phyloP scores from a whole-genome alignment of 2,113 vertebrate genomes.

The Monopterus albus region DNA sequence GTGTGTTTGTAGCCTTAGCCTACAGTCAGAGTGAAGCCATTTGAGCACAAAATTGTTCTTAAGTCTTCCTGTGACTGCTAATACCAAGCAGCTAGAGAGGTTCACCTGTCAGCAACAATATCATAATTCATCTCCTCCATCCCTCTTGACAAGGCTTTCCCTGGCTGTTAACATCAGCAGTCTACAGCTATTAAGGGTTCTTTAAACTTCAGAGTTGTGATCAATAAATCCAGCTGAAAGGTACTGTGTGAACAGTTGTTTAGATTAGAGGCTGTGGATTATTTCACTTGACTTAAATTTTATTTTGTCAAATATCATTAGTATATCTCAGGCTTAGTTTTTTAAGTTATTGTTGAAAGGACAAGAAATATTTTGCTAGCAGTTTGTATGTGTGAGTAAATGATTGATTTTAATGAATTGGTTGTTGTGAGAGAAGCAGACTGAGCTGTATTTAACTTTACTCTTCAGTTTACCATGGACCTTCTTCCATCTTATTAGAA shows the following conservation, averaged over 20 bases:
- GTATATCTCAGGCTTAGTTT: not conserved
- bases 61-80: not conserved
- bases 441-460: conserved; percentile 8
- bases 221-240: conserved; percentile 15
- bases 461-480: conserved; percentile 42
- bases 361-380: not conserved
- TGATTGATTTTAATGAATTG: conserved; percentile 24
- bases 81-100: not conserved
- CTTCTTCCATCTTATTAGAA: conserved; percentile 69
- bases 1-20: conserved; percentile 40
- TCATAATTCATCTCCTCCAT: conserved; percentile 12
- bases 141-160: conserved; percentile 11
- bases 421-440: not conserved
- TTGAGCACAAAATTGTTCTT: not conserved
- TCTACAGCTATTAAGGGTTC: not conserved
- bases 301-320: conserved; percentile 13
- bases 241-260: not conserved
- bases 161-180: not conserved
- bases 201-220: not conserved
- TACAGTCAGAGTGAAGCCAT: conserved; percentile 1
- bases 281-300: conserved; percentile 6
- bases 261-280: not conserved
- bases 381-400: too few relatives aligned
- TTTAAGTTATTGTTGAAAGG: not conserved
- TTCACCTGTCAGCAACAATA: conserved; percentile 36